phyloP scores from a whole-genome alignment of 2,113 vertebrate species.

The Chlorodrepanis virens region DNA sequence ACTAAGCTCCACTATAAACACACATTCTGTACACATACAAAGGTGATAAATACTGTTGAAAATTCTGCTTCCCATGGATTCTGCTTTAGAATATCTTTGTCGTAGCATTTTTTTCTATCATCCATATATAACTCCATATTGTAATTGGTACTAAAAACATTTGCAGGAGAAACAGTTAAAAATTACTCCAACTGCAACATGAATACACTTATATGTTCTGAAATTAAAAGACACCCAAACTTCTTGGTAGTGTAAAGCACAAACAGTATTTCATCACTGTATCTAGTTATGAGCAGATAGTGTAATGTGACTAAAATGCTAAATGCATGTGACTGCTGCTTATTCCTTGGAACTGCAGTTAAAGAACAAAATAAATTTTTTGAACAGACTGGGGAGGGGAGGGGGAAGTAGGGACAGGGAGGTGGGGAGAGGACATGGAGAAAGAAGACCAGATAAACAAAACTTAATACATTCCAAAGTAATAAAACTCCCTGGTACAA shows the following conservation, averaged over 20 bases:
- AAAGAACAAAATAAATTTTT: neutral
- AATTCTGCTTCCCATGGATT: neutral
- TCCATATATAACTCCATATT: neutral
- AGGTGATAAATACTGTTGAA: neutral
- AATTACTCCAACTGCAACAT: neutral
- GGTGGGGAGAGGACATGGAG: neutral
- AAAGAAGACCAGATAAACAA: neutral
- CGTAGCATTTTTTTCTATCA: neutral
- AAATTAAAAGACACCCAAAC: neutral
- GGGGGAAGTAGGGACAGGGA: neutral
- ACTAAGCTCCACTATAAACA: neutral
- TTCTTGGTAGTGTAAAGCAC: neutral
- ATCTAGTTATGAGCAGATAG: neutral
- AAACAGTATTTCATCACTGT: neutral
- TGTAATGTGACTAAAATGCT: neutral
- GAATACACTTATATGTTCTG: neutral
- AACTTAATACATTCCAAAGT: neutral
- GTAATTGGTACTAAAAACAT: neutral
- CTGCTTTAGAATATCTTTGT: neutral
- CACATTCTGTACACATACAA: neutral
- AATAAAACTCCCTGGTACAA: neutral
- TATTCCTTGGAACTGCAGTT: neutral
- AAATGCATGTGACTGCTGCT: neutral
- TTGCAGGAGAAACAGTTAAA: neutral
- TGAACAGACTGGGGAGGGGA: neutral